Evolutionary conservation across 2,113 vertebrate genomes (phyloP).

Genomic region (Protobothrops flavoviridis): DNA sequence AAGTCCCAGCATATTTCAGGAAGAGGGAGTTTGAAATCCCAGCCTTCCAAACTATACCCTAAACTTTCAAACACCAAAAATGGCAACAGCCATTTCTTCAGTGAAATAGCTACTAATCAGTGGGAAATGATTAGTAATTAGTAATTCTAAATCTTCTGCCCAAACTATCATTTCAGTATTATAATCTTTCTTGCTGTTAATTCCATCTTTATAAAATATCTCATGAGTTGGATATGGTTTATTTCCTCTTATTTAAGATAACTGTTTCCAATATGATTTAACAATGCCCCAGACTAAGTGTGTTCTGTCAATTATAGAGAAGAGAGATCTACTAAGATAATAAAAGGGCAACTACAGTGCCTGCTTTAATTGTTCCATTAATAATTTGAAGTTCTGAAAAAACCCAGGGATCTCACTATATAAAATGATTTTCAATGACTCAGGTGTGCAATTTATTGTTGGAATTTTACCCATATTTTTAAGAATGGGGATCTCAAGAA

Average conservation of each 20-base stretch:
- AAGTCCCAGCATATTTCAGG: not conserved
- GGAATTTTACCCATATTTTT: not conserved
- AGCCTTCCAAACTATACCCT: not conserved
- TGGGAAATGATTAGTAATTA: conserved; percentile 21
- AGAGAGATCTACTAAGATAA: conserved; percentile 57
- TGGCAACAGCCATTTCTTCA: conserved; percentile 10
- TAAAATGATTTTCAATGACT: conserved; percentile 47
- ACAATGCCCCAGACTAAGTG: conserved; percentile 60
- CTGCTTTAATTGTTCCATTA: conserved; percentile 63
- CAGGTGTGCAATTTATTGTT: conserved; percentile 58
- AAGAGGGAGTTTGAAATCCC: not conserved
- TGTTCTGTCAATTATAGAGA: conserved; percentile 56
- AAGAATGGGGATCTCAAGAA: conserved; percentile 20
- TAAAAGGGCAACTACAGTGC: conserved; percentile 43
- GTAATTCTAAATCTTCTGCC: not conserved
- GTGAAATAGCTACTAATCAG: conserved; percentile 3
- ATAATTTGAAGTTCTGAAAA: conserved; percentile 60
- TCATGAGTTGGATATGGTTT: conserved; percentile 36
- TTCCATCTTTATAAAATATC: conserved; percentile 44
- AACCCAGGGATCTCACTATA: conserved; percentile 32
- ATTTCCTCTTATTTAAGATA: conserved; percentile 50
- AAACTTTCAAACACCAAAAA: conserved; percentile 19
- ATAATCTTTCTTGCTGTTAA: not conserved
- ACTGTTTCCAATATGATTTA: conserved; percentile 47
- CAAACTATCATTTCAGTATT: not conserved